Evolutionary conservation across 1,140 invertebrate species (phyloP).

Genomic region (Trichoplusia ni): DNA sequence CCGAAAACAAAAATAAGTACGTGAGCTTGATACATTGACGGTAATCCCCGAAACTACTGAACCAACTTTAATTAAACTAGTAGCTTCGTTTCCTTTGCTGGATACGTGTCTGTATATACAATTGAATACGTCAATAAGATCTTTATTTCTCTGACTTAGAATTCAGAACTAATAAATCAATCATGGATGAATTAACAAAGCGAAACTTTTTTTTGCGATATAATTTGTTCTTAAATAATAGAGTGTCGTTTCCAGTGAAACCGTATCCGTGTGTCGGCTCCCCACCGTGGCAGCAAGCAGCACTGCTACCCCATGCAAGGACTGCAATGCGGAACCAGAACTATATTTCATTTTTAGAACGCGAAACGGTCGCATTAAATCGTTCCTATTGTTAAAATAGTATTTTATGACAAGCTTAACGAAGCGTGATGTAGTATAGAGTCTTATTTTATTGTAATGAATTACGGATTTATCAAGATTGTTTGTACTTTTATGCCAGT

Average conservation of each 20-base stretch:
- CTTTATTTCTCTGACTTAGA: not conserved
- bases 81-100: not conserved
- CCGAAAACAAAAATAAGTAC: constrained; percentile 32
- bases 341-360: constrained; percentile 76
- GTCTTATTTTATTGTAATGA: not conserved
- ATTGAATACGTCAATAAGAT: not conserved
- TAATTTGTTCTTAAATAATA: not conserved
- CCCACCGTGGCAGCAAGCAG: constrained; percentile 10
- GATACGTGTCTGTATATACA: not conserved
- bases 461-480: constrained; percentile 10
- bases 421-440: constrained; percentile 42
- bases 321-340: constrained; percentile 74
- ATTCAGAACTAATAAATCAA: no score
- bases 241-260: constrained; percentile 7
- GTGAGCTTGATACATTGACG: constrained; percentile 2
- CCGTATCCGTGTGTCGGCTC: constrained; percentile 14
- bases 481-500: no score
- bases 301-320: constrained; percentile 64
- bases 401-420: constrained; percentile 65
- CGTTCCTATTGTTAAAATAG: constrained; percentile 63
- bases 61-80: constrained; percentile 16
- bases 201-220: not conserved
- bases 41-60: constrained; percentile 23
- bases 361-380: constrained; percentile 65
- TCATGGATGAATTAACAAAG: no score